Conservation (phyloP, 2,113 vertebrate genomes). For the Larimichthys crocea region DNA sequence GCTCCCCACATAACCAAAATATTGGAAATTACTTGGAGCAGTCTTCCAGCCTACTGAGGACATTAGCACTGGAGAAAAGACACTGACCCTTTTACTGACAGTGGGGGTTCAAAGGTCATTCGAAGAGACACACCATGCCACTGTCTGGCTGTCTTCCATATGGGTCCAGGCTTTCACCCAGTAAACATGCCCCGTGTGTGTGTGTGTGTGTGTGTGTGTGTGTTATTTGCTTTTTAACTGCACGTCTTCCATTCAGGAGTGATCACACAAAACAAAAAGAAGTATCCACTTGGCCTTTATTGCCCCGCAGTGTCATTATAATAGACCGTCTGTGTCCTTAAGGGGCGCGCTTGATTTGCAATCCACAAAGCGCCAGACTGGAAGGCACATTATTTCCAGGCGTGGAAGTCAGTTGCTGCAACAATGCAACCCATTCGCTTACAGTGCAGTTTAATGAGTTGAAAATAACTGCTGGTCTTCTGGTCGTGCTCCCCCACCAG, state of each 20-base stretch:
- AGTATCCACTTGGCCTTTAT: slow-evolving; percentile 58
- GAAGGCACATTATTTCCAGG: slow-evolving; percentile 57
- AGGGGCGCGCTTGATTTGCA: slow-evolving; percentile 63
- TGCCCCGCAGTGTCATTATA: slow-evolving; percentile 58
- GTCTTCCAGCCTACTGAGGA: not conserved
- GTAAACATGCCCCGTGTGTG: slow-evolving; percentile 9
- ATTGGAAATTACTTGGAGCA: not conserved
- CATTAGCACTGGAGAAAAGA: slow-evolving; percentile 15
- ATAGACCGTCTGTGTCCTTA: slow-evolving; percentile 66
- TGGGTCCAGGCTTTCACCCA: not conserved
- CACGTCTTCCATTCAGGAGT: slow-evolving; percentile 12
- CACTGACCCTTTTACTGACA: slow-evolving; percentile 38
- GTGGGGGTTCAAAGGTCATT: slow-evolving; percentile 67
- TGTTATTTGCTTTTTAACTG: slow-evolving; percentile 6
- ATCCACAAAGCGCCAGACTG: slow-evolving; percentile 55
- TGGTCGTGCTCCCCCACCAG: slow-evolving; percentile 6
- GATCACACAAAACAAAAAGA: slow-evolving; percentile 41
- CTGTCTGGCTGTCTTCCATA: slow-evolving; percentile 32
- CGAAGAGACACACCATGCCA: slow-evolving; percentile 22
- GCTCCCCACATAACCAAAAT: not conserved
- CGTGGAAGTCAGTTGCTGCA: slow-evolving; percentile 52
- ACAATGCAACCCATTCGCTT: slow-evolving; percentile 54
- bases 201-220: not conserved
- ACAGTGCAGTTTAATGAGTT: slow-evolving; percentile 66
- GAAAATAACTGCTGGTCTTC: slow-evolving; percentile 58